Conservation (phyloP, 2,113 vertebrate genomes). For the Taurulus bubalis region DNA sequence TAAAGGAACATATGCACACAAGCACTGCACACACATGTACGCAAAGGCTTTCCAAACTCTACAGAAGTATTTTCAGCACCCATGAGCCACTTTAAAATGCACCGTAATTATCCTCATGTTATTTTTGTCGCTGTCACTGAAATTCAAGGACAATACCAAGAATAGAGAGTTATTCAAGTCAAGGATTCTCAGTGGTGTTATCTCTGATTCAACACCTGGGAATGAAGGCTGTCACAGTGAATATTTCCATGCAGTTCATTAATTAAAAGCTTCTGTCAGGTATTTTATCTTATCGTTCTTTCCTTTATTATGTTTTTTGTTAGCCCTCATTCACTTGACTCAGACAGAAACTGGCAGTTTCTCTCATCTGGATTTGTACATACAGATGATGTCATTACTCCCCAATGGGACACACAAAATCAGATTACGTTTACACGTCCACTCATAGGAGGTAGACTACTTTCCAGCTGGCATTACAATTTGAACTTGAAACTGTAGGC, state of each 20-base stretch:
- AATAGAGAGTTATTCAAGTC: conserved; percentile 11
- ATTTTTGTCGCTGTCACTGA: conserved; percentile 3
- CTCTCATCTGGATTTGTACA: conserved; percentile 10
- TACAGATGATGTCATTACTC: conserved; percentile 35
- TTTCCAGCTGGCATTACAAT: conserved; percentile 30
- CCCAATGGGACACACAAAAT: conserved; percentile 28
- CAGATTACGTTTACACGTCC: conserved; percentile 23
- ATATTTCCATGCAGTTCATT: conserved; percentile 18
- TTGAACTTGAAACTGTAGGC: conserved; percentile 5
- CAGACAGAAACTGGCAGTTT: not conserved
- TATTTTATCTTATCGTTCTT: conserved; percentile 11
- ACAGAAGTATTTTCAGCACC: not conserved
- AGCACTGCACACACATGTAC: not conserved
- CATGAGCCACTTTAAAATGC: not conserved
- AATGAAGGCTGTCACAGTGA: conserved; percentile 10
- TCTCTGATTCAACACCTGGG: conserved; percentile 35
- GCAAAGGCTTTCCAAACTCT: not conserved
- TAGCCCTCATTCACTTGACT: conserved; percentile 29
- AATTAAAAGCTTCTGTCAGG: conserved; percentile 17
- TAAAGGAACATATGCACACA: not conserved
- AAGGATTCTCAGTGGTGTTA: conserved; percentile 20
- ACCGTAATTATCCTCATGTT: conserved; percentile 19
- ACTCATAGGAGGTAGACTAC: conserved; percentile 1
- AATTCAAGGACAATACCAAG: conserved; percentile 7
- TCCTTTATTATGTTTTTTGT: not conserved